phyloP scores from a whole-genome alignment of 2,797 vertebrate genomes.

The Sebastes taczanowskii region DNA sequence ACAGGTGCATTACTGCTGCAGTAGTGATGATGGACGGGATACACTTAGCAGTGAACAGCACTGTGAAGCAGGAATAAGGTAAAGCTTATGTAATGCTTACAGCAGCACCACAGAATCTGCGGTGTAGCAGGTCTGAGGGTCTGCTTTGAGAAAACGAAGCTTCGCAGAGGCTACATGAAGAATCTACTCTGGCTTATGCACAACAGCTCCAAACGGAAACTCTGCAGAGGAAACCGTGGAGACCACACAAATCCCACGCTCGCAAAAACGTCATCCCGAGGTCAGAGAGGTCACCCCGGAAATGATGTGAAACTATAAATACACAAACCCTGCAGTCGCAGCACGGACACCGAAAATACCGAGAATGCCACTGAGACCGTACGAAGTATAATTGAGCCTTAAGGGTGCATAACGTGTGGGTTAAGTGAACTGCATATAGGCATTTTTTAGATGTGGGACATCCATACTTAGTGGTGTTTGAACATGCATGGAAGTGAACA shows the following conservation, averaged over 20 bases:
- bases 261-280: slow-evolving; percentile 49
- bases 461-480: background rate
- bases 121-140: background rate
- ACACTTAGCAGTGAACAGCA: background rate
- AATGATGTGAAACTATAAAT: slow-evolving; percentile 77
- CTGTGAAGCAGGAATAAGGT: background rate
- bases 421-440: slow-evolving; percentile 49
- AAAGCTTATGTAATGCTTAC: background rate
- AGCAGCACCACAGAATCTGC: background rate
- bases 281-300: slow-evolving; percentile 61
- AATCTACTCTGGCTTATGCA: slow-evolving; percentile 19
- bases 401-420: slow-evolving; percentile 59
- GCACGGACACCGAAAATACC: slow-evolving; percentile 63
- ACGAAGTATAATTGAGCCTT: slow-evolving; percentile 76
- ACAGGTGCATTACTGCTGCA: background rate
- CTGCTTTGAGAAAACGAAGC: background rate
- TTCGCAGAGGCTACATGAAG: background rate
- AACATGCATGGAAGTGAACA: background rate
- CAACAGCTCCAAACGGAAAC: slow-evolving; percentile 32
- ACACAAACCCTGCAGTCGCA: slow-evolving; percentile 65
- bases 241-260: slow-evolving; percentile 55
- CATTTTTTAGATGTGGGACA: slow-evolving; percentile 45
- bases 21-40: background rate
- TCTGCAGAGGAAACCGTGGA: slow-evolving; percentile 40
- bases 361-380: slow-evolving; percentile 64